These are phyloP conservation scores for Pollimyrus isidori DNA, from an alignment of 2,113 vertebrate species.

Conservation along the genomic window DNA sequence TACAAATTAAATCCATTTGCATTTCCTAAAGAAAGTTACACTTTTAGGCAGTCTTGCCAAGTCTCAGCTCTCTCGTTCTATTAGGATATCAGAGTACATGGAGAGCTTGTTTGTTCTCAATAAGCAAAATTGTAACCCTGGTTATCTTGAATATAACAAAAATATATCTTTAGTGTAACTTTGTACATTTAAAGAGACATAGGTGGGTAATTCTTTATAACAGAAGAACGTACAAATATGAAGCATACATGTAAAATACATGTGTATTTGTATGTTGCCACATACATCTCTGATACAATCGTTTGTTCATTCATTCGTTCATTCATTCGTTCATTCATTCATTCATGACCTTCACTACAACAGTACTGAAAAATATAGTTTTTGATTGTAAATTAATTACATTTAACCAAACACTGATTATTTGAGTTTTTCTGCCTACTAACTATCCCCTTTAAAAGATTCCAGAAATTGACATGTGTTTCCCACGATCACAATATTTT, in stretches of 20 bases:
- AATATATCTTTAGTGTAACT: not conserved
- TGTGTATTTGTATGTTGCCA: not conserved
- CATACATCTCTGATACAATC: not conserved
- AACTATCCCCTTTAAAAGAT: not conserved
- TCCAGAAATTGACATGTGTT: not conserved
- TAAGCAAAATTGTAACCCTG: not conserved
- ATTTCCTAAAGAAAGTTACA: conserved; percentile 57
- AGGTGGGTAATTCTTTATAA: not conserved
- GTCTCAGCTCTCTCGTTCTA: not conserved
- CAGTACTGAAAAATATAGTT: not conserved
- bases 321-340: not conserved
- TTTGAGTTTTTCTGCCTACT: not conserved
- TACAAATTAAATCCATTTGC: conserved; percentile 51
- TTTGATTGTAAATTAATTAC: not conserved
- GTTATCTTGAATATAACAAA: not conserved
- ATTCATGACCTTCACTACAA: not conserved
- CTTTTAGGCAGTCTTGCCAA: not conserved
- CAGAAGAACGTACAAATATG: not conserved
- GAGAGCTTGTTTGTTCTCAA: not conserved
- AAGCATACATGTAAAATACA: not conserved
- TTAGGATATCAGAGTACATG: not conserved
- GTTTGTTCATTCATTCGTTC: not conserved
- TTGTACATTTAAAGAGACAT: not conserved
- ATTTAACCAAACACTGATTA: not conserved
- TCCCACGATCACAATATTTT: not conserved